Conservation (phyloP, 2,888 invertebrate species). For the Phorcus lineatus region DNA sequence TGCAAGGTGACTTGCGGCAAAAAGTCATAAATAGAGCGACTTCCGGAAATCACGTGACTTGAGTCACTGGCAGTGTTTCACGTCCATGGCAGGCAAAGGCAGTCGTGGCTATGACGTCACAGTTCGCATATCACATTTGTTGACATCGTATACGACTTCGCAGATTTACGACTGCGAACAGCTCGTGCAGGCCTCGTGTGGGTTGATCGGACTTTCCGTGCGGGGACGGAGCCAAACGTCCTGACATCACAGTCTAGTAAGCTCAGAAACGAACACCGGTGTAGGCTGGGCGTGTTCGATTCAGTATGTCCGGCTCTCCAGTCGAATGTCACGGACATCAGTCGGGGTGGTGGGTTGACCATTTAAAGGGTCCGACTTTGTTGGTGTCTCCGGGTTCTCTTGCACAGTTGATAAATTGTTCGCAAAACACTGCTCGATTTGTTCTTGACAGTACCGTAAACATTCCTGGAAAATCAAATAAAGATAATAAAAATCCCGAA, state of each 20-base stretch:
- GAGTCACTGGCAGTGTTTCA: neutral
- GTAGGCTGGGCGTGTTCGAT: too few relatives aligned
- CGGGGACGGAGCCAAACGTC: neutral
- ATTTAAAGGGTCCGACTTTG: conserved; percentile 48
- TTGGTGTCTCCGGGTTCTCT: conserved; percentile 37
- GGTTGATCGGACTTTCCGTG: neutral
- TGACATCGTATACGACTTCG: neutral
- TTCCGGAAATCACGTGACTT: neutral
- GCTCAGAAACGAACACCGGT: neutral
- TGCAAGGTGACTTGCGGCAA: neutral
- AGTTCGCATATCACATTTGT: neutral
- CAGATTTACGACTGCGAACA: neutral
- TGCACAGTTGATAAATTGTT: conserved; percentile 62
- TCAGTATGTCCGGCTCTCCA: conserved; percentile 63
- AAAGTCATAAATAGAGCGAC: neutral
- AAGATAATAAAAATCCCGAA: neutral
- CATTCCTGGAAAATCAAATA: conserved; percentile 64
- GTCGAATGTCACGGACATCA: conserved; percentile 89
- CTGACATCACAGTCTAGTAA: neutral
- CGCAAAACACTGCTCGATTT: conserved; percentile 70
- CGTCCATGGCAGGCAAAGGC: neutral
- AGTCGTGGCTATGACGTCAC: neutral
- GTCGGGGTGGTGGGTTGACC: conserved; percentile 85
- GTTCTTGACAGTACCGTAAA: conserved; percentile 72
- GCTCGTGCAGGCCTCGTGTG: neutral